These are phyloP conservation scores for Rhorus exstirpatorius DNA, from an alignment of 2,888 invertebrate species.

Conservation along the genomic window DNA sequence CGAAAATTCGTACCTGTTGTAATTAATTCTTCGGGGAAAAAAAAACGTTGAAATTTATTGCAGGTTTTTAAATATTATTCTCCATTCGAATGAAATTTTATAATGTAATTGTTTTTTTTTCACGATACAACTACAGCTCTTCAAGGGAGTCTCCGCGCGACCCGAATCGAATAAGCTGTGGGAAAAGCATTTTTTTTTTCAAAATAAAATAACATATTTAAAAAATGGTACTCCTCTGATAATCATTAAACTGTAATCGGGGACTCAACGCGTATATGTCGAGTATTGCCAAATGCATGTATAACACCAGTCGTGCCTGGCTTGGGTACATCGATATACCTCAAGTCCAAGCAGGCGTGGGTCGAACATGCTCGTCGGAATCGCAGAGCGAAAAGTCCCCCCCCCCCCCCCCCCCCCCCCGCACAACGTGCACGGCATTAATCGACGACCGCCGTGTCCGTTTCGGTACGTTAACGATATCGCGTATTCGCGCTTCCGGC, in stretches of 20 bases:
- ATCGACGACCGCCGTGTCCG: slow-evolving; percentile 75
- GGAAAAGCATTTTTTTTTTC: too few species aligned
- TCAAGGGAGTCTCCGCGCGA: too few species aligned
- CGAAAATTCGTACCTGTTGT: too few species aligned
- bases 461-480: slow-evolving; percentile 77
- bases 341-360: slow-evolving; percentile 27
- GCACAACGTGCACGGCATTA: slow-evolving; percentile 73
- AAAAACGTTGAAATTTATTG: too few species aligned
- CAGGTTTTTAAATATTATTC: too few species aligned
- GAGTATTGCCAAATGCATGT: background rate
- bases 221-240: too few species aligned
- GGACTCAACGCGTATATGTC: background rate
- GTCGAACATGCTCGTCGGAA: slow-evolving; percentile 51
- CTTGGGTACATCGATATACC: background rate
- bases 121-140: too few species aligned
- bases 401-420: slow-evolving; percentile 18
- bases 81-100: too few species aligned
- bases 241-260: background rate
- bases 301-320: background rate
- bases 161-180: too few species aligned
- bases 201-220: too few species aligned
- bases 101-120: too few species aligned
- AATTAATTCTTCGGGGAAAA: too few species aligned
- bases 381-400: slow-evolving; percentile 67
- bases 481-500: slow-evolving; percentile 77